These are phyloP conservation scores for Trichomycterus rosablanca DNA, from an alignment of 2,113 vertebrate genomes.

Conservation along the genomic window DNA sequence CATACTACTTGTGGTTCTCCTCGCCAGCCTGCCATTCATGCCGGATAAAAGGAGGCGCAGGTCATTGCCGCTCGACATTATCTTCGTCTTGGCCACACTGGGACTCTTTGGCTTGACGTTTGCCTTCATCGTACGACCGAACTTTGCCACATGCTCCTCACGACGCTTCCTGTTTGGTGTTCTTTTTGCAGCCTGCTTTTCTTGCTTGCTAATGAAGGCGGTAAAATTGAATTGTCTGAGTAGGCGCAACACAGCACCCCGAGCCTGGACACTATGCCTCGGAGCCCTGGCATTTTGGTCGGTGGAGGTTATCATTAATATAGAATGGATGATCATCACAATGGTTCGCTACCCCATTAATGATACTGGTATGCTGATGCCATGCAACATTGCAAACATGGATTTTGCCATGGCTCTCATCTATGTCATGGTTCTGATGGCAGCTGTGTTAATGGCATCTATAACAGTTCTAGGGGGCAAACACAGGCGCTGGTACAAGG, in stretches of 20 bases:
- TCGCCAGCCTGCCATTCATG: constrained; percentile 84
- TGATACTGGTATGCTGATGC: constrained; percentile 20
- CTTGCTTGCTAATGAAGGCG: constrained; percentile 78
- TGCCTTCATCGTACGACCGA: constrained; percentile 77
- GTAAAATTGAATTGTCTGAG: constrained; percentile 77
- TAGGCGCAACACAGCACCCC: constrained; percentile 62
- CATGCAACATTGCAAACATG: constrained; percentile 74
- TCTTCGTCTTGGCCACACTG: constrained; percentile 75
- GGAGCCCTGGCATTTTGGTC: constrained; percentile 73
- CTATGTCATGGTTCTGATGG: constrained; percentile 85
- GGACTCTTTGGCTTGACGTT: constrained; percentile 91
- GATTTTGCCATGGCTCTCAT: constrained; percentile 92
- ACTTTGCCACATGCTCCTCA: constrained; percentile 84
- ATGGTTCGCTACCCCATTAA: constrained; percentile 60
- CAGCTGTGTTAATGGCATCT: constrained; percentile 60
- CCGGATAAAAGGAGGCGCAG: constrained; percentile 68
- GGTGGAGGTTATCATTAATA: constrained; percentile 89
- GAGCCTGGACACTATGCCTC: constrained; percentile 67
- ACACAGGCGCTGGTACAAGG: constrained; percentile 74
- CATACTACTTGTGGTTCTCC: constrained; percentile 76
- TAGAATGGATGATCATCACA: constrained; percentile 91
- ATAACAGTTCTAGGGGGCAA: constrained; percentile 68
- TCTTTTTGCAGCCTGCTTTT: constrained; percentile 84
- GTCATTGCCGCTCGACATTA: constrained; percentile 70
- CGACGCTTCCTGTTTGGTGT: constrained; percentile 90